These are phyloP conservation scores for Silurus aristotelis DNA, from an alignment of 2,797 vertebrate genomes.

Conservation along the genomic window DNA sequence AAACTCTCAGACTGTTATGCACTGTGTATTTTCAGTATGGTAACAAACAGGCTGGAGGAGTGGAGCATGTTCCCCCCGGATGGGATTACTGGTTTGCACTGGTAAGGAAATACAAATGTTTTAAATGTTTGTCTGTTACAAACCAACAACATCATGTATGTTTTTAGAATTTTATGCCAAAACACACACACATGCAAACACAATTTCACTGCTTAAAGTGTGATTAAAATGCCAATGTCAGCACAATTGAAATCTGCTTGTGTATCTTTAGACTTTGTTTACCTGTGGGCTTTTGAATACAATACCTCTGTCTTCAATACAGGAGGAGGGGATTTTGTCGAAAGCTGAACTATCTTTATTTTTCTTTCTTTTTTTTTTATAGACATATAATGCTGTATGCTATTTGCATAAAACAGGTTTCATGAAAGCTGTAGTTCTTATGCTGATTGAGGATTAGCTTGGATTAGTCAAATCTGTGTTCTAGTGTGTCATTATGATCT, in stretches of 20 bases:
- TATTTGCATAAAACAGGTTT: background rate
- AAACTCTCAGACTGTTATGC: background rate
- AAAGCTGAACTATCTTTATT: background rate
- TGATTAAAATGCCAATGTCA: background rate
- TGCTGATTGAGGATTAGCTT: background rate
- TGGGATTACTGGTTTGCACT: constrained; percentile 95
- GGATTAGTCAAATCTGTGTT: background rate
- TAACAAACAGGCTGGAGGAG: constrained; percentile 83
- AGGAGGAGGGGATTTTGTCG: constrained; percentile 13
- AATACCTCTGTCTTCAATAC: constrained; percentile 6
- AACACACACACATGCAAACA: too few species aligned
- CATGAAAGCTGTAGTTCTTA: background rate
- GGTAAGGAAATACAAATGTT: constrained; percentile 72
- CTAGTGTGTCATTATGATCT: background rate
- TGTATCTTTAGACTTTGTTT: constrained; percentile 5
- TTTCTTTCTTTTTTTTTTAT: background rate
- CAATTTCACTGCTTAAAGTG: background rate
- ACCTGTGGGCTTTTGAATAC: background rate
- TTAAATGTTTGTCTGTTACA: background rate
- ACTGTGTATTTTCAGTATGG: constrained; percentile 80
- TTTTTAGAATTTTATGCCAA: background rate
- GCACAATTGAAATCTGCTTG: background rate
- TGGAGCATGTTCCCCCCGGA: constrained; percentile 88
- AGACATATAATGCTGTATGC: background rate
- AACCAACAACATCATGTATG: background rate